Percentiles rank a stretch among this genome's conserved stretches.
These are phyloP conservation scores for Leptodactylus fuscus DNA, from an alignment of 2,113 vertebrate genomes.

Conservation along the genomic window DNA sequence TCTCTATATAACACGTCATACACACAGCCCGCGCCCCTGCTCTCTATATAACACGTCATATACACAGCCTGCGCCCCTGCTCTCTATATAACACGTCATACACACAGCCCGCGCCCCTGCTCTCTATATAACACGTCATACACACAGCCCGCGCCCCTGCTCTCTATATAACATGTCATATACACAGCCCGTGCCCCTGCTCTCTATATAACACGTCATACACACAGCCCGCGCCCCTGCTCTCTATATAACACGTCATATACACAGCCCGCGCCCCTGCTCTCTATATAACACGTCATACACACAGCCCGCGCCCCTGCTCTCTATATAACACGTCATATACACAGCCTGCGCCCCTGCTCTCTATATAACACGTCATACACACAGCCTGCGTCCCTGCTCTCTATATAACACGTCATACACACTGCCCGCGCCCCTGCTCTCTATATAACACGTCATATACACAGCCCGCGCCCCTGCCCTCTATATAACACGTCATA, in stretches of 20 bases:
- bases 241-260: neutral
- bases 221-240: neutral
- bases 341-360: neutral
- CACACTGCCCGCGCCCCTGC: neutral
- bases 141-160: neutral
- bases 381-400: no score
- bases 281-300: neutral
- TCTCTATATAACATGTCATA: neutral
- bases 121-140: neutral
- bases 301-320: neutral
- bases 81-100: neutral
- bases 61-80: no score
- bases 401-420: no score
- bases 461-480: no score
- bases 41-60: no score
- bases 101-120: neutral
- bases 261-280: neutral
- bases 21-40: no score
- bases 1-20: no score
- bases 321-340: neutral
- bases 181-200: neutral
- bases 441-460: neutral
- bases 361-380: neutral
- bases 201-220: neutral
- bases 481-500: no score